Base-by-base conservation (phyloP, 2,888 invertebrate species). In the Cantharis flavilabris region DNA sequence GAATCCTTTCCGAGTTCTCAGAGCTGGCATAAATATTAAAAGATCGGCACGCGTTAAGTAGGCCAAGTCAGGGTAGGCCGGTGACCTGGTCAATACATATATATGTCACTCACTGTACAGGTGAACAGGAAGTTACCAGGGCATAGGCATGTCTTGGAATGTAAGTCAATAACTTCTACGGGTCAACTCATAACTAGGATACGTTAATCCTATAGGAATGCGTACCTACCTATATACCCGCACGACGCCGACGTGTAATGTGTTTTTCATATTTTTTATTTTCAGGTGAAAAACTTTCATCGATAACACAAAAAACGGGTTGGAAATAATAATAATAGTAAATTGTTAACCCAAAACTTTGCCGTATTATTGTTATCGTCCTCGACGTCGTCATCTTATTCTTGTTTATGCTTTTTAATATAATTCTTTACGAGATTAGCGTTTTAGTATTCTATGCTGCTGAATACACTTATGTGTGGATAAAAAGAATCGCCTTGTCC, bases 51-150 rank as follows among this genome's bases (percentile, higher is more conserved):
- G 71, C 71, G 70, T 72, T 49, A 79, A 83, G 81, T 84, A 80
- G 84, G 84, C 72, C 84, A 83, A 77, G 79, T 77, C 80, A 80
- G 82, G 81, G 79, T 81, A 81, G 83, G 84, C 80, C 84, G 83
- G 82, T 83, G 84, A 84, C 84, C 84, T 80, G 80, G 80, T 80
- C 79, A 79, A 79, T 79, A 80, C 72, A 75, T 71, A 64, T 79
- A 72, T 79, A 76, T 76, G 79, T 77, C 78, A 79, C 75, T 69
- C 65, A 71, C 72, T 73, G 76, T 71, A 76, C 79, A 79, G 79
- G 79, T 79, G 72, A 79, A 73, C 67, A 74, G 76, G 75, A 75
- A 74, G 76, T 79, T 76, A 75, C 72, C 71, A 72, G 74, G 78
- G 73, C 76, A 78, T 74, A 65, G 73, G 74, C 71, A 79, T 75